Conservation (phyloP, 2,113 vertebrate genomes). For the Ammospiza nelsoni region DNA sequence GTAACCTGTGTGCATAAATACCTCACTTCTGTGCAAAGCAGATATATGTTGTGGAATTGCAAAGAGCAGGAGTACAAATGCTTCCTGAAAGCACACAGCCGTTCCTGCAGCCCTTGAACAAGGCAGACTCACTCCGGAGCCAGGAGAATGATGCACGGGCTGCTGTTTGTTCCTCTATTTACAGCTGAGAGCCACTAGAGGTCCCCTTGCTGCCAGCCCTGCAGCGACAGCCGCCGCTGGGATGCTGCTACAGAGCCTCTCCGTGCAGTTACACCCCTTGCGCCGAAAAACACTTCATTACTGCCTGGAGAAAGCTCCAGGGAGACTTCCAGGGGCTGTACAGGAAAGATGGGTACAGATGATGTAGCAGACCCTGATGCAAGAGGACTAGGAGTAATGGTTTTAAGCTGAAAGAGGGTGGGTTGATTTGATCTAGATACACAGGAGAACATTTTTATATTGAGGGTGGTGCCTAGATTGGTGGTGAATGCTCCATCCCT, state of each 20-base stretch:
- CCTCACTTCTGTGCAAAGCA: neutral
- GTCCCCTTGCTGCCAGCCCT: conserved; percentile 36
- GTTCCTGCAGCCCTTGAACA: neutral
- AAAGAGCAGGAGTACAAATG: neutral
- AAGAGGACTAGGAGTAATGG: neutral
- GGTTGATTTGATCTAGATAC: neutral
- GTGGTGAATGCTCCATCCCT: neutral
- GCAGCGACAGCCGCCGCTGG: accelerated
- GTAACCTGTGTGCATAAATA: neutral
- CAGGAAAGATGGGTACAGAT: neutral
- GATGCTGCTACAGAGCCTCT: neutral
- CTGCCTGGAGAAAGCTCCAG: neutral
- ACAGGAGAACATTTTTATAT: accelerated
- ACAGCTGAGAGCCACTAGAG: conserved; percentile 38
- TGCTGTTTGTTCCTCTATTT: neutral
- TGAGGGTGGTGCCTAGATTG: neutral
- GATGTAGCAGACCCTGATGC: accelerated
- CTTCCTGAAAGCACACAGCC: neutral
- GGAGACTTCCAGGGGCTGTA: neutral
- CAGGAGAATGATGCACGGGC: accelerated
- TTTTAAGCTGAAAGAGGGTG: neutral
- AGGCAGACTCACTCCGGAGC: neutral
- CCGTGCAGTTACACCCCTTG: accelerated
- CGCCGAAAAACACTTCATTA: neutral
- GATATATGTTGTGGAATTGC: neutral